Evolutionary conservation across 1,140 invertebrate genomes (phyloP), one percentile per base, ranked within the genome.

Genomic region (Andrena cerasifolii): DNA sequence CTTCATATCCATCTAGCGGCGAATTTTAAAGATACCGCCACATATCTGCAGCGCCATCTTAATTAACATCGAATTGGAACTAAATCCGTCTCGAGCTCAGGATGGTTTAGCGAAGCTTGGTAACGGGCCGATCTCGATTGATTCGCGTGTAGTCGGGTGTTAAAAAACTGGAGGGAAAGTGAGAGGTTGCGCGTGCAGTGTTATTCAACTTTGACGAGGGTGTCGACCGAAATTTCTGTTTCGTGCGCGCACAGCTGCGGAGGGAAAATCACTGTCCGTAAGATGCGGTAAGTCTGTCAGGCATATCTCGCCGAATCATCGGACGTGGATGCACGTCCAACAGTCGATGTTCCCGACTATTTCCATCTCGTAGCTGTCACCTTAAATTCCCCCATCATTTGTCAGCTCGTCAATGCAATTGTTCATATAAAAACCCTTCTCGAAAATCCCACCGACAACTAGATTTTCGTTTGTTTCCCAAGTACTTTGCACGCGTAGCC

Each of bases 221-320:
- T 31, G 21, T 26, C 24, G 18, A 78, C 14, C 40, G 33, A 28
- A 26, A 68, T 76, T 49, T 49, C 21, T 7, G 36, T 76, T 68
- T 68, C 62, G 12, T 2, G 3, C 21, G n/a, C 21, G 16, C 5
- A 56, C 26, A 31, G 54, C 71, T 4, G 3, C 21, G n/a, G 40
- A 66, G 18, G 16, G n/a, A 14, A 21, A 61, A 31, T 10, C 36
- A 61, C n/a, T 49, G 26, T 51, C 3, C 12, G n/a, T 54, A 63
- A 78, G 24, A 83, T 83, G 74, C 67, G 18, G 81, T 83, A 28
- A 82, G 80, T 83, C 28, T 51, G 14, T 3, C 33, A 10, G 14
- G 1, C 6, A 0, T 59, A 56, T 63, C 8, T 18, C 10, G 12
- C 3, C 45, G 16, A 53, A 40, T n/a, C 31, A 18, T 61, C 16